Conservation (phyloP, 2,888 invertebrate genomes). For the Macrophya annulata region DNA sequence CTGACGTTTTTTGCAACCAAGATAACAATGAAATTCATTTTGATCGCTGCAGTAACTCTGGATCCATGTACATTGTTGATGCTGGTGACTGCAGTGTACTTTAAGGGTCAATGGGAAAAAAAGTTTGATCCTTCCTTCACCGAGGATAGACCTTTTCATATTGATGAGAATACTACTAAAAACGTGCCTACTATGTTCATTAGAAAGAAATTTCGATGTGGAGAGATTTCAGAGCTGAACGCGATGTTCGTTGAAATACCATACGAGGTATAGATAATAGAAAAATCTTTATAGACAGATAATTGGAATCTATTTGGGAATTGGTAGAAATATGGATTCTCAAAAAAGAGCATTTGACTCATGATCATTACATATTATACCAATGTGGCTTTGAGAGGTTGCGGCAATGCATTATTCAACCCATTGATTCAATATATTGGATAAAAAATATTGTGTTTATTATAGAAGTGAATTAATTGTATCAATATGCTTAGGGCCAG, state of each 20-base stretch:
- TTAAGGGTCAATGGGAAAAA: slow-evolving; percentile 89
- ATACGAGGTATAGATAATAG: slow-evolving; percentile 81
- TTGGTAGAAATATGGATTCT: neutral
- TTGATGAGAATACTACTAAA: slow-evolving; percentile 81
- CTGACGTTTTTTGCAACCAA: neutral
- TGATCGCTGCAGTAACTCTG: slow-evolving; percentile 80
- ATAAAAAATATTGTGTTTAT: neutral
- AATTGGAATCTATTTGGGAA: neutral
- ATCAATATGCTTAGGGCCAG: slow-evolving; percentile 79
- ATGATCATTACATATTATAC: neutral
- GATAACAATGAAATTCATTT: slow-evolving; percentile 75
- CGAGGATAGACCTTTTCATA: slow-evolving; percentile 83
- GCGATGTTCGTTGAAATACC: slow-evolving; percentile 87
- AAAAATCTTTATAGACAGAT: neutral
- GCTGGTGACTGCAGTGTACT: slow-evolving; percentile 92
- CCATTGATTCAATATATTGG: neutral
- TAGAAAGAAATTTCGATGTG: slow-evolving; percentile 81
- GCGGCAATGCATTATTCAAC: neutral
- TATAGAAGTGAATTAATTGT: neutral
- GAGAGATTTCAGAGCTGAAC: slow-evolving; percentile 80
- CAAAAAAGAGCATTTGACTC: neutral
- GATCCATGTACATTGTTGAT: slow-evolving; percentile 84
- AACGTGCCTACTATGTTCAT: slow-evolving; percentile 88
- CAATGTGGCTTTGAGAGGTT: neutral
- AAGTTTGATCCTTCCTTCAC: slow-evolving; percentile 85